Percentiles rank a stretch among this genome's conserved stretches.
phyloP scores from a whole-genome alignment of 2,113 vertebrate genomes.

The Spilogale gracilis region DNA sequence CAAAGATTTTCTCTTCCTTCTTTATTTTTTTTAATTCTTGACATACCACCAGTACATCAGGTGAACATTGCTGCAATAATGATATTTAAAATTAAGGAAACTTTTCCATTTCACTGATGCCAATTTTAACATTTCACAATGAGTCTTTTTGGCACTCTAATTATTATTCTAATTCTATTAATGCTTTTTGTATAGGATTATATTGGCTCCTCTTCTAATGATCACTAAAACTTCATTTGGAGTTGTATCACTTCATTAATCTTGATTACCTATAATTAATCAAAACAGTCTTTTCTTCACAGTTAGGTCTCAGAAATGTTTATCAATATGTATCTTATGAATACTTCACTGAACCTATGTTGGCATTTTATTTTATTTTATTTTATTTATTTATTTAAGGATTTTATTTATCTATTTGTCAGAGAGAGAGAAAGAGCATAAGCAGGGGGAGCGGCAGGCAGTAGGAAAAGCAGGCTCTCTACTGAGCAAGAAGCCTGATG shows the following conservation, averaged over 20 bases:
- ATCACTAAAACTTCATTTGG: constrained; percentile 72
- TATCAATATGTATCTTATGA: constrained; percentile 32
- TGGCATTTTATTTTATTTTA: background rate
- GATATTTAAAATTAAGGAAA: constrained; percentile 70
- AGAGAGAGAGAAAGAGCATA: too few relatives aligned
- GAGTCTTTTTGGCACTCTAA: constrained; percentile 74
- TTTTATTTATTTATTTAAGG: too few relatives aligned
- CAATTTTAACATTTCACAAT: constrained; percentile 75
- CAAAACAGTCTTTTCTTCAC: constrained; percentile 47
- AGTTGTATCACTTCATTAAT: constrained; percentile 78
- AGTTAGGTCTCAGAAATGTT: constrained; percentile 62
- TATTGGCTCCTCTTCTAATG: constrained; percentile 54
- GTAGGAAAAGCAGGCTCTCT: too few relatives aligned
- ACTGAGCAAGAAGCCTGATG: too few relatives aligned
- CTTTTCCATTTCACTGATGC: constrained; percentile 70
- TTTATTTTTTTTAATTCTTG: background rate
- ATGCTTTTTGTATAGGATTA: constrained; percentile 63
- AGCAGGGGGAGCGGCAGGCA: too few relatives aligned
- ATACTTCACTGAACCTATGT: constrained; percentile 12
- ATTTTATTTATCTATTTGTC: too few relatives aligned
- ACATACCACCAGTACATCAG: constrained; percentile 71
- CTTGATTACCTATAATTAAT: constrained; percentile 78
- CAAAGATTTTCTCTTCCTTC: constrained; percentile 40
- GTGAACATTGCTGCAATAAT: constrained; percentile 59
- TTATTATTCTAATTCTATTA: constrained; percentile 78